Percentiles rank a stretch among this genome's conserved stretches.
Conservation (phyloP, 2,797 vertebrate genomes). For the Dallia pectoralis region DNA sequence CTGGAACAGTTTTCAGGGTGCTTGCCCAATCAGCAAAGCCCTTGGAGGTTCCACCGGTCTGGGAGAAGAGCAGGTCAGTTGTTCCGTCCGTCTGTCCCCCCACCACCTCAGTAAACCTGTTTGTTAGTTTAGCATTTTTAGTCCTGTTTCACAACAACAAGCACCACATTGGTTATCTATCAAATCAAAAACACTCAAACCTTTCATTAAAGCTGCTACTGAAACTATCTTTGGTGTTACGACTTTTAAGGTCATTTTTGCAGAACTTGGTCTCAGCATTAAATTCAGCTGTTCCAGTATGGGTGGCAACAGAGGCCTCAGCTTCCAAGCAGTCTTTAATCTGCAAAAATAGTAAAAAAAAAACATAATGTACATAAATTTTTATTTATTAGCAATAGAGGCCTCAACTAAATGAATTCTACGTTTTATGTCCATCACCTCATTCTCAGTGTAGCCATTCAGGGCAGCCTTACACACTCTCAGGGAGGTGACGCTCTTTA, state of each 20-base stretch:
- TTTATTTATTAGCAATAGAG: too few species aligned
- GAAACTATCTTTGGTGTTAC: conserved; percentile 45
- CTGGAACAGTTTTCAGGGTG: conserved; percentile 51
- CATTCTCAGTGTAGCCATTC: conserved; percentile 41
- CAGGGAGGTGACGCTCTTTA: conserved; percentile 54
- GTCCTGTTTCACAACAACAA: neutral
- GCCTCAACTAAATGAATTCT: too few species aligned
- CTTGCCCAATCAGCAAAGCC: conserved; percentile 56
- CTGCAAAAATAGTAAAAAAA: too few species aligned
- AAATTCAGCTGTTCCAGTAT: neutral
- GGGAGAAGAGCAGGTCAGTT: neutral
- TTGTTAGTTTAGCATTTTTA: neutral
- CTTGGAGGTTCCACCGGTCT: neutral
- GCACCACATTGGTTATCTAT: neutral
- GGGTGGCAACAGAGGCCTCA: conserved; percentile 54
- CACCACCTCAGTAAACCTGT: conserved; percentile 16
- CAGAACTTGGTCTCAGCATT: conserved; percentile 28
- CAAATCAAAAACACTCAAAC: neutral
- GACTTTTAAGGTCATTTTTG: conserved; percentile 32
- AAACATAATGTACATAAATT: too few species aligned
- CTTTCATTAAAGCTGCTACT: conserved; percentile 57
- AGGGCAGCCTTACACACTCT: conserved; percentile 50
- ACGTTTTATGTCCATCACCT: neutral
- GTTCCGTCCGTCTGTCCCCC: conserved; percentile 22
- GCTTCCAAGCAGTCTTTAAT: conserved; percentile 63